These are phyloP conservation scores for Halcyon smyrnensis DNA, from an alignment of 2,797 vertebrate genomes.

Conservation along the genomic window DNA sequence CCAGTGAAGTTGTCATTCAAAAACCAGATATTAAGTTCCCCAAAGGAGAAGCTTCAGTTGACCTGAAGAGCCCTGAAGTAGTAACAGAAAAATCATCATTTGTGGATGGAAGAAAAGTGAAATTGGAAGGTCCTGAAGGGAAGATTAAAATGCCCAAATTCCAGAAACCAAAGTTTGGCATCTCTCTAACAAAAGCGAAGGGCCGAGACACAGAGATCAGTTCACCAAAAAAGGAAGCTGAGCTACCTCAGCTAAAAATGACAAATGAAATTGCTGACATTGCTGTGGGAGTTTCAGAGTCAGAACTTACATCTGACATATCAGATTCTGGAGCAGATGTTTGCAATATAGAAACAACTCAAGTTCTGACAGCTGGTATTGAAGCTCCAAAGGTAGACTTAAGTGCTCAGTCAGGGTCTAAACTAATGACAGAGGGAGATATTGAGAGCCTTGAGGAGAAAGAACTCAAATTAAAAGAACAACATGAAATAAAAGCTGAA, in stretches of 20 bases:
- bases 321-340: background rate
- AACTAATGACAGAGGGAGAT: background rate
- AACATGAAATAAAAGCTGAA: background rate
- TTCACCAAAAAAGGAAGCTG: slow-evolving; percentile 11
- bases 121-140: slow-evolving; percentile 37
- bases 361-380: background rate
- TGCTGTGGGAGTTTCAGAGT: background rate
- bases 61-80: background rate
- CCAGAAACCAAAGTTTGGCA: slow-evolving; percentile 76
- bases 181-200: slow-evolving; percentile 49
- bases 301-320: background rate
- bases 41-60: background rate
- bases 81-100: background rate
- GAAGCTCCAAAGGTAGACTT: background rate
- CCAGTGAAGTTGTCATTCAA: background rate
- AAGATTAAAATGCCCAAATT: slow-evolving; percentile 60
- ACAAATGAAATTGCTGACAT: background rate
- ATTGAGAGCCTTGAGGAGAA: background rate
- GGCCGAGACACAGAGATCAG: background rate
- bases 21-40: slow-evolving; percentile 27
- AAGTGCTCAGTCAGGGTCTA: background rate
- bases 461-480: slow-evolving; percentile 30
- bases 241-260: background rate
- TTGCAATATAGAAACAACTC: background rate
- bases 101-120: background rate